A percentile compares a stretch with the other conserved stretches of the same genome.
Conservation (phyloP, 1,140 invertebrate species). For the Drosophila ananassae region DNA sequence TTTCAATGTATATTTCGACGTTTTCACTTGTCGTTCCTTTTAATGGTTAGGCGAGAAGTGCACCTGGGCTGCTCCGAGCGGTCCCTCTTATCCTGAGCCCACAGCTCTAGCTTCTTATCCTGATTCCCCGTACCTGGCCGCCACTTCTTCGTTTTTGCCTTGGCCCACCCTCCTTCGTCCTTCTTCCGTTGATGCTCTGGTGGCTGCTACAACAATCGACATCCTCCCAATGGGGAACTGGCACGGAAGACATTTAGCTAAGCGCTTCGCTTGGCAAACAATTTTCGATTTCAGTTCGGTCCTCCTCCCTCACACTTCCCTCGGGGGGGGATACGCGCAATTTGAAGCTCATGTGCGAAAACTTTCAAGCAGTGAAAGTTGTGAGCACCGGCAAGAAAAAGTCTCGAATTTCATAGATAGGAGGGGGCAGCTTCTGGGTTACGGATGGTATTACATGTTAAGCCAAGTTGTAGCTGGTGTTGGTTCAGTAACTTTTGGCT, state of each 20-base stretch:
- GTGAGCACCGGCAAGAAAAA: constrained; percentile 32
- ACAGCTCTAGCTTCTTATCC: constrained; percentile 17
- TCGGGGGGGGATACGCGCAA: constrained; percentile 52
- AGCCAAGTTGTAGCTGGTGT: constrained; percentile 38
- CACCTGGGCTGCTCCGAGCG: constrained; percentile 46
- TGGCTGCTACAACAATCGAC: constrained; percentile 53
- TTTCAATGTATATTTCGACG: constrained; percentile 20
- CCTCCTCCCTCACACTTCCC: constrained; percentile 13
- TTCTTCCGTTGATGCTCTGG: background rate
- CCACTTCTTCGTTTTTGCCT: background rate
- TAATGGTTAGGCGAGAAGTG: constrained; percentile 65
- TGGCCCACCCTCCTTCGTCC: background rate
- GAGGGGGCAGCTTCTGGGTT: constrained; percentile 25
- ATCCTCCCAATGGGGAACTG: constrained; percentile 69
- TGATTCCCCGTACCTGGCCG: background rate
- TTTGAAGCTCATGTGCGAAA: constrained; percentile 77
- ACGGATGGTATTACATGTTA: constrained; percentile 50
- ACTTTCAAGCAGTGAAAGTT: constrained; percentile 73
- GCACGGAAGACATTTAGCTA: constrained; percentile 80
- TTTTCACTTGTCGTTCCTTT: constrained; percentile 78
- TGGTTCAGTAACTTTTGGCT: constrained; percentile 39
- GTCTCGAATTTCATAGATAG: constrained; percentile 32
- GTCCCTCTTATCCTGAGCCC: constrained; percentile 13
- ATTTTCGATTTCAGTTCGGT: constrained; percentile 72
- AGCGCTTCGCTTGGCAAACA: constrained; percentile 79